Conservation (phyloP, 2,113 vertebrate genomes). For the Taxidea taxus region DNA sequence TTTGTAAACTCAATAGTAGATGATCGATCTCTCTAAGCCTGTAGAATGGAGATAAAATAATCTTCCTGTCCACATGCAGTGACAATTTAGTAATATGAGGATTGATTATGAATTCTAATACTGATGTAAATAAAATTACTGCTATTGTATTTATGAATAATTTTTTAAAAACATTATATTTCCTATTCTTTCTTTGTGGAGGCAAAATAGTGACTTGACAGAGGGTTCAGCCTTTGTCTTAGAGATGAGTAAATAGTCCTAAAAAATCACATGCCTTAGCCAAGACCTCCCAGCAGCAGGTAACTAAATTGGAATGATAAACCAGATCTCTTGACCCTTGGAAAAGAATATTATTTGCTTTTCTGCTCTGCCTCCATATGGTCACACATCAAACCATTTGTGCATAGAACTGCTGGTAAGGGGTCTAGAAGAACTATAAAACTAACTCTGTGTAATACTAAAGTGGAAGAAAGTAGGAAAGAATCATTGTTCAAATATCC, state of each 20-base stretch:
- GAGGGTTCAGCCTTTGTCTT: not conserved
- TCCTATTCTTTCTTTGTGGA: not conserved
- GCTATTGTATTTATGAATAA: not conserved
- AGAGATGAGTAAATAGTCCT: not conserved
- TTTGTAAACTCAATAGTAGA: not conserved
- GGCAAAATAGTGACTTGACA: not conserved
- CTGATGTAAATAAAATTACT: not conserved
- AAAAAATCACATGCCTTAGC: not conserved
- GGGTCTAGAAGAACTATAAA: not conserved
- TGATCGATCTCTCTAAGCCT: not conserved
- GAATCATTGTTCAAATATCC: not conserved
- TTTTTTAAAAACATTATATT: not conserved
- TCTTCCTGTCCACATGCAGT: not conserved
- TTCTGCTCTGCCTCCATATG: not conserved
- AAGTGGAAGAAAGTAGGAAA: not conserved
- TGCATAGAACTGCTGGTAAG: not conserved
- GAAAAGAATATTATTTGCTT: not conserved
- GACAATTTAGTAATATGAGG: not conserved
- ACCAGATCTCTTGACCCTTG: not conserved
- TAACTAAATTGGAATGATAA: not conserved
- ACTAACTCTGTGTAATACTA: not conserved
- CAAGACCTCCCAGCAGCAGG: not conserved
- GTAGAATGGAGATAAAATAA: not conserved
- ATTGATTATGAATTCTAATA: not conserved
- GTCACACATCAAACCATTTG: not conserved